These are phyloP conservation scores for Xenus cinereus DNA, from an alignment of 2,113 vertebrate genomes.

Conservation along the genomic window DNA sequence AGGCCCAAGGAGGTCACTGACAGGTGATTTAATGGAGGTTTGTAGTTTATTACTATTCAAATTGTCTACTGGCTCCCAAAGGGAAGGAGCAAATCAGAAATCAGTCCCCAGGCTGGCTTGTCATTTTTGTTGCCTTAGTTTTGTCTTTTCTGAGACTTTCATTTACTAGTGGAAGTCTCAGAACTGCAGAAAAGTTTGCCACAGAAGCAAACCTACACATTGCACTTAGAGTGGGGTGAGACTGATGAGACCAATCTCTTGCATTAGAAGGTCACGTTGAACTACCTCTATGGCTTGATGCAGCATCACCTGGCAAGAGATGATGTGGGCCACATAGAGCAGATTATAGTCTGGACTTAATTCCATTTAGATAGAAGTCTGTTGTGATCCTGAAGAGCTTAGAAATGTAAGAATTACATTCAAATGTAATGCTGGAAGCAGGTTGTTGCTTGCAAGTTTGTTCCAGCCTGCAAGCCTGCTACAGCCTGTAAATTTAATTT, in stretches of 20 bases:
- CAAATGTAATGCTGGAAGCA: conserved; percentile 22
- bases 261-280: neutral
- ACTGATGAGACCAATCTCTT: neutral
- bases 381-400: neutral
- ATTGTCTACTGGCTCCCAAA: neutral
- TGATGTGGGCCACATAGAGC: neutral
- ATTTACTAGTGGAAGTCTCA: neutral
- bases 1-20: neutral
- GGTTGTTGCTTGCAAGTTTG: conserved; percentile 47
- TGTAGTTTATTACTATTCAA: neutral
- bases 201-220: neutral
- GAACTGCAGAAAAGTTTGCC: neutral
- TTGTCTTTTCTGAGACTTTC: neutral
- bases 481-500: conserved; percentile 54
- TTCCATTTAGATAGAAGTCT: neutral
- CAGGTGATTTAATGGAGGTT: neutral
- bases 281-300: neutral
- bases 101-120: neutral
- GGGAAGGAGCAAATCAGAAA: neutral
- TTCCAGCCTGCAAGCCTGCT: conserved; percentile 34
- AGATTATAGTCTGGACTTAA: neutral
- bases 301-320: neutral
- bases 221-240: neutral
- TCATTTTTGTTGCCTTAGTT: neutral
- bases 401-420: neutral